phyloP scores from a whole-genome alignment of 53 echinoderm and acorn worm genomes.

The Hippasteria phrygiana region DNA sequence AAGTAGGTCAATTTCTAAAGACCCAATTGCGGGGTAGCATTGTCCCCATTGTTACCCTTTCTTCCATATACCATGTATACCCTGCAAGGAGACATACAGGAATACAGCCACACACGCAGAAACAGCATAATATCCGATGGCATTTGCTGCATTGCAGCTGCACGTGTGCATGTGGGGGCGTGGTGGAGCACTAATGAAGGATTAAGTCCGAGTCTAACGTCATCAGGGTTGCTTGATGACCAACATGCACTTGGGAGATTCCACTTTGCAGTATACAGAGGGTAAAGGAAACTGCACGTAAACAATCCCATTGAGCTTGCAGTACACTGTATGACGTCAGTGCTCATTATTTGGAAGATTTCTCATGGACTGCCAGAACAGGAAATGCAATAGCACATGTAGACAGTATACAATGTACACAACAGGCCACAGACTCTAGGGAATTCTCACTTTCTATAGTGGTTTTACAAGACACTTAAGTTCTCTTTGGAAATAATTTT shows the following conservation, averaged over 20 bases:
- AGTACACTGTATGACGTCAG: background rate
- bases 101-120: background rate
- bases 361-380: background rate
- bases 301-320: background rate
- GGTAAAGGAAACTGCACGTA: background rate
- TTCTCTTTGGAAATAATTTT: too few species aligned
- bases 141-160: background rate
- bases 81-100: too few species aligned
- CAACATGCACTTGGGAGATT: background rate
- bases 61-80: too few species aligned
- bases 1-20: too few species aligned
- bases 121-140: background rate
- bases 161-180: constrained; percentile 17
- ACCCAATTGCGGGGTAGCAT: too few species aligned
- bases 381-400: constrained; percentile 5
- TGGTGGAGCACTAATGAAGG: background rate
- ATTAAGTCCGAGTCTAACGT: background rate
- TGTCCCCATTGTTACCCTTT: too few species aligned
- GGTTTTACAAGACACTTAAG: too few species aligned
- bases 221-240: constrained; percentile 9
- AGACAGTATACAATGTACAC: too few species aligned
- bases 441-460: too few species aligned
- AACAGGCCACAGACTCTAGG: too few species aligned
- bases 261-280: background rate
- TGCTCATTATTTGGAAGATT: background rate